These are phyloP conservation scores for Acrobasis consociella DNA, from an alignment of 2,888 invertebrate species.

Conservation along the genomic window DNA sequence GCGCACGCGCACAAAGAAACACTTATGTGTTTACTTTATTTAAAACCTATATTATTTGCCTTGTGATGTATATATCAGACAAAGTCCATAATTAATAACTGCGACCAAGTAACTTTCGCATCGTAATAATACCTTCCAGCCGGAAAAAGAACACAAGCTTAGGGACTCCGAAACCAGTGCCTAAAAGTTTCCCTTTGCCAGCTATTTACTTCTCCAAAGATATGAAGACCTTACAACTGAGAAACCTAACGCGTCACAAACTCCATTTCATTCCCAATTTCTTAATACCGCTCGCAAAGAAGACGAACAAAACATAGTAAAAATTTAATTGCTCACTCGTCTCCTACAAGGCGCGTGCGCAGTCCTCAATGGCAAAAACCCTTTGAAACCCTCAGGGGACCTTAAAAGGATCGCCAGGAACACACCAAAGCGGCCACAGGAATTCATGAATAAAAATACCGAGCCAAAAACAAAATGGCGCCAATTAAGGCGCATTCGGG, in stretches of 20 bases:
- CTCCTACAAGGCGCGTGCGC: conserved; percentile 55
- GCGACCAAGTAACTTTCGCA: no score
- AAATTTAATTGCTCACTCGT: conserved; percentile 67
- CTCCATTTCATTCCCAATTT: neutral
- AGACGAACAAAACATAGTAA: conserved; percentile 43
- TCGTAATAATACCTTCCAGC: no score
- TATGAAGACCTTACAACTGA: no score
- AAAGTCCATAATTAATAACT: no score
- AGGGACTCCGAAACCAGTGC: no score
- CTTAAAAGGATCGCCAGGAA: conserved; percentile 53
- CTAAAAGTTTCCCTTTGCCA: no score
- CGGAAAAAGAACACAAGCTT: no score
- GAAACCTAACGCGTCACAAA: neutral
- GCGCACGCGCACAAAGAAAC: no score
- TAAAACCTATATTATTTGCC: no score
- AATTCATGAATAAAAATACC: conserved; percentile 73
- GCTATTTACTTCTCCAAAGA: no score
- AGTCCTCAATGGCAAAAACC: conserved; percentile 42
- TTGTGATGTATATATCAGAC: no score
- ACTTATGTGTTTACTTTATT: no score
- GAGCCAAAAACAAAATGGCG: conserved; percentile 62
- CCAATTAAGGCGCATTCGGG: conserved; percentile 60
- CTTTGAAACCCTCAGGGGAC: conserved; percentile 33
- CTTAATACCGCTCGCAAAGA: conserved; percentile 4
- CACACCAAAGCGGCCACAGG: conserved; percentile 52